Percentiles rank a stretch among this genome's conserved stretches.
Evolutionary conservation across 2,113 vertebrate genomes (phyloP).

Genomic region (Isurus oxyrinchus): DNA sequence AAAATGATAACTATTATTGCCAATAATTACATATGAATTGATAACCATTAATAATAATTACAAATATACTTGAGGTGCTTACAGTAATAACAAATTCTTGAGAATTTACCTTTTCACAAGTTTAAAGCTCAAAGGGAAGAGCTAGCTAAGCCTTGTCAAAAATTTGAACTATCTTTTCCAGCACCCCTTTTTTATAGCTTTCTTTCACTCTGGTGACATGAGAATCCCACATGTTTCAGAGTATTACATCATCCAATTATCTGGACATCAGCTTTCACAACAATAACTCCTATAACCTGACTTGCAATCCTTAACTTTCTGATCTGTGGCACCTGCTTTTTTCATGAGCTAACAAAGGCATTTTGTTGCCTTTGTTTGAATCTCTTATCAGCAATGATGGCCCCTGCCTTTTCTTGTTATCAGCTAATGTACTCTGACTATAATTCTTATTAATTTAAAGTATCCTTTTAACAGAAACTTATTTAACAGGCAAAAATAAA

Average conservation of each 20-base stretch:
- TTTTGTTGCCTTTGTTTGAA: neutral
- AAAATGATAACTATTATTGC: neutral
- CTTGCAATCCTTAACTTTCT: neutral
- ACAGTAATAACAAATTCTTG: neutral
- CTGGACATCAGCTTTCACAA: neutral
- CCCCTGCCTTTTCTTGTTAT: neutral
- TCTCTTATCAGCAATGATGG: neutral
- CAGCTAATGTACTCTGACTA: neutral
- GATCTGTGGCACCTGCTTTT: neutral
- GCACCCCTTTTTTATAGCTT: neutral
- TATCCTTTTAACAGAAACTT: neutral
- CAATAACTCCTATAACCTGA: neutral
- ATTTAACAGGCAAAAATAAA: neutral
- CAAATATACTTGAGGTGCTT: neutral
- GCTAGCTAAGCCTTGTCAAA: no score
- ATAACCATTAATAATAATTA: neutral
- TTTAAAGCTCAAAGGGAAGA: neutral
- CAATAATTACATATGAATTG: neutral
- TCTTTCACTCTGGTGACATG: neutral
- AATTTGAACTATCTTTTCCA: neutral
- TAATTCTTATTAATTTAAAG: neutral
- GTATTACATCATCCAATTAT: neutral
- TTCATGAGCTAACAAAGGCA: neutral
- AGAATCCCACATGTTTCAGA: neutral
- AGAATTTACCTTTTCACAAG: neutral